These are phyloP conservation scores for Crossoptilon crossoptilon DNA, from an alignment of 2,797 vertebrate species.

Conservation along the genomic window DNA sequence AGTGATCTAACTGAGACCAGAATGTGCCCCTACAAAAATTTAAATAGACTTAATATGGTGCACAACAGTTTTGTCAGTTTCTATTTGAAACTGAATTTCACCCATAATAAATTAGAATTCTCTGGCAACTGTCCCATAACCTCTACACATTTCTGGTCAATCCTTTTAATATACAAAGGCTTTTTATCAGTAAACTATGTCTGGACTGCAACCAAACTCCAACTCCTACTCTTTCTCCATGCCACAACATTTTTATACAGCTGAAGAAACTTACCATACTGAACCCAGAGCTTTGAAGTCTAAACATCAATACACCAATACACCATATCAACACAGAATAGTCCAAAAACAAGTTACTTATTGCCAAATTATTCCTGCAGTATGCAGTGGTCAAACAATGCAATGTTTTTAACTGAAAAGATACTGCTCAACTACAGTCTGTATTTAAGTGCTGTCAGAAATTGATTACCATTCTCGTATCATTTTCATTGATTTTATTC, in stretches of 20 bases:
- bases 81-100: conserved; percentile 39
- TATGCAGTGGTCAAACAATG: neutral
- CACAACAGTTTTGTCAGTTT: neutral
- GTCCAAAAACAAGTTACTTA: neutral
- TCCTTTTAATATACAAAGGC: conserved; percentile 44
- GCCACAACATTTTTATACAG: conserved; percentile 59
- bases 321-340: neutral
- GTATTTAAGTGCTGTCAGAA: neutral
- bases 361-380: conserved; percentile 28
- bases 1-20: neutral
- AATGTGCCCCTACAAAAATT: neutral
- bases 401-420: conserved; percentile 27
- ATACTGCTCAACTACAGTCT: neutral
- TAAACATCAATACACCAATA: conserved; percentile 15
- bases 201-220: conserved; percentile 13
- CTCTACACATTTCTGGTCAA: conserved; percentile 55
- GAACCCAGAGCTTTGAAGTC: conserved; percentile 14
- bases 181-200: conserved; percentile 57
- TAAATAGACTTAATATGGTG: neutral
- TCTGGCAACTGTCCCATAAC: conserved; percentile 32
- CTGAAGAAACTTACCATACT: conserved; percentile 44
- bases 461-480: neutral
- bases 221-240: conserved; percentile 15
- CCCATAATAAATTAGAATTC: conserved; percentile 38
- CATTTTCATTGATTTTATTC: neutral